Conservation (phyloP, 2,888 invertebrate genomes). For the Dendrolimus houi region DNA sequence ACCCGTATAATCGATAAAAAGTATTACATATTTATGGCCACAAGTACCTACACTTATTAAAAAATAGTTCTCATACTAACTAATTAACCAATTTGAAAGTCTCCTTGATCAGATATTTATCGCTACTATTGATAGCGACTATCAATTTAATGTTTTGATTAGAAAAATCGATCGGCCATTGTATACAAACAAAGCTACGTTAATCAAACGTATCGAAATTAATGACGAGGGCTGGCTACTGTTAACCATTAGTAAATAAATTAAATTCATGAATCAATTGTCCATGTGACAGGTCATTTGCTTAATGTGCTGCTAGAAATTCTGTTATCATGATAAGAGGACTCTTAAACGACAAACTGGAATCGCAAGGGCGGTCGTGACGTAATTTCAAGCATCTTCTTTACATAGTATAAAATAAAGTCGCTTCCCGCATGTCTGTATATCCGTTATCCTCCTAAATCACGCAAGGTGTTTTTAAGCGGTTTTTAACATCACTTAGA, state of each 20-base stretch:
- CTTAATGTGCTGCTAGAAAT: conserved; percentile 29
- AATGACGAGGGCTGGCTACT: conserved; percentile 38
- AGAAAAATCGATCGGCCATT: neutral
- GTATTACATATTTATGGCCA: no score
- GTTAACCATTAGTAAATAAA: conserved; percentile 32
- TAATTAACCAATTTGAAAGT: neutral
- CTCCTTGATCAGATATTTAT: neutral
- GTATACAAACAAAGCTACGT: conserved; percentile 26
- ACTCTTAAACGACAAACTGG: neutral
- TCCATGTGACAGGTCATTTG: conserved; percentile 56
- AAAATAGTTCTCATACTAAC: neutral
- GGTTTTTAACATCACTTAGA: no score
- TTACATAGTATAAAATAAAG: no score
- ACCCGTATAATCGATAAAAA: no score
- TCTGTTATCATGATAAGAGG: conserved; percentile 32
- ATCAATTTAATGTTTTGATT: neutral
- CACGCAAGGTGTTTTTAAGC: no score
- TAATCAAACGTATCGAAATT: conserved; percentile 44
- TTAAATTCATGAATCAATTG: conserved; percentile 52
- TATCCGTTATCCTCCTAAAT: no score
- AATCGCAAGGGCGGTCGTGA: no score
- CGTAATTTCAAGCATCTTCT: no score
- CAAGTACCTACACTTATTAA: no score
- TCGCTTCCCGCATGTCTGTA: no score
- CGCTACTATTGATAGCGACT: neutral